phyloP scores from a whole-genome alignment of 2,797 vertebrate species.

The Synaphobranchus kaupii region DNA sequence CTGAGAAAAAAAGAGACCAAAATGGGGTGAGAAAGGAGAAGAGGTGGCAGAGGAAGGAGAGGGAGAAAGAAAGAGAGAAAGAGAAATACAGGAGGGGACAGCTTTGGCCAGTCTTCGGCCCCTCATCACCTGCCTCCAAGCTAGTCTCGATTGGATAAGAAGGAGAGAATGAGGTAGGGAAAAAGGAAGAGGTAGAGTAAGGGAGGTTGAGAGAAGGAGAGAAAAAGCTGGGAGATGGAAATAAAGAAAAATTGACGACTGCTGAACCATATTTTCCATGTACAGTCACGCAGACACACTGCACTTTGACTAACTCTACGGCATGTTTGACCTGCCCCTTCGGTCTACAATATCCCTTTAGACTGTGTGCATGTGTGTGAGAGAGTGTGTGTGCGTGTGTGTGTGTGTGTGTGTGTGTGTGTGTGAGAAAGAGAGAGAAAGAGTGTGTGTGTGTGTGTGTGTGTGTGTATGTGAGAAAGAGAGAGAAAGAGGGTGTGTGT shows the following conservation, averaged over 20 bases:
- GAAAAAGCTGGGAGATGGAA: neutral
- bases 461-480: too few relatives aligned
- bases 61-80: neutral
- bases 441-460: too few relatives aligned
- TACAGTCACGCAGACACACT: neutral
- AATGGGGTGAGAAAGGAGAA: neutral
- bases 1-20: neutral
- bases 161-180: neutral
- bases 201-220: neutral
- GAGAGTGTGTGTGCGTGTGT: too few relatives aligned
- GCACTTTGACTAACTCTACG: neutral
- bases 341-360: neutral
- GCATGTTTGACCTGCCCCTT: neutral
- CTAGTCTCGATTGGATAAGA: neutral
- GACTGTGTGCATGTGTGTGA: too few relatives aligned
- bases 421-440: too few relatives aligned
- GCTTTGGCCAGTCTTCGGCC: neutral
- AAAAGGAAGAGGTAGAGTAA: neutral
- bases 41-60: neutral
- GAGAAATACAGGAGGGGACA: neutral
- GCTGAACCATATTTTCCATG: conserved; percentile 34
- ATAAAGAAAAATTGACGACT: conserved; percentile 7
- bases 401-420: too few relatives aligned
- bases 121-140: neutral
- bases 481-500: too few relatives aligned